These are phyloP conservation scores for Bufotes viridis DNA, from an alignment of 2,797 vertebrate species.

Conservation along the genomic window DNA sequence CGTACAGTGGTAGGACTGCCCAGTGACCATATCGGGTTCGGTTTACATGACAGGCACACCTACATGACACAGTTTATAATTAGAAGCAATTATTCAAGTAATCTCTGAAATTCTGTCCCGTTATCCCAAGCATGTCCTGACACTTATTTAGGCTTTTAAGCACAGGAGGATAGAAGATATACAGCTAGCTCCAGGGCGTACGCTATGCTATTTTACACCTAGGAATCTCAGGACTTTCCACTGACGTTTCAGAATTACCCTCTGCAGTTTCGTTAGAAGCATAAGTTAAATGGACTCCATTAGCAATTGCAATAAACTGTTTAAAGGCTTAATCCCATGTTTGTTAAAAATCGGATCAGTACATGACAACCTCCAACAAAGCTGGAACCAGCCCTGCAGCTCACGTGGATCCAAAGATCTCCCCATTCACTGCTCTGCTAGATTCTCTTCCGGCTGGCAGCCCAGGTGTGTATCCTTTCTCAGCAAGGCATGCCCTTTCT, in stretches of 20 bases:
- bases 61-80: not conserved
- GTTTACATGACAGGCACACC: not conserved
- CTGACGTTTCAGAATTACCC: not conserved
- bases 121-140: conserved; percentile 8
- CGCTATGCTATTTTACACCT: not conserved
- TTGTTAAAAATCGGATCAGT: too few relatives aligned
- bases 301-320: not conserved
- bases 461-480: too few relatives aligned
- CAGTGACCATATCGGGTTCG: not conserved
- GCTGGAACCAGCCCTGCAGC: too few relatives aligned
- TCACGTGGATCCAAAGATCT: too few relatives aligned
- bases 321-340: too few relatives aligned
- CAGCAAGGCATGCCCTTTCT: too few relatives aligned
- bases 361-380: too few relatives aligned
- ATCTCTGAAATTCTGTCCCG: not conserved
- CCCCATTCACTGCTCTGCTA: too few relatives aligned
- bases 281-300: not conserved
- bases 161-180: not conserved
- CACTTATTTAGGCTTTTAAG: not conserved
- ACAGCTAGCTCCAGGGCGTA: not conserved
- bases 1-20: too few relatives aligned
- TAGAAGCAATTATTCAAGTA: not conserved
- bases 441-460: too few relatives aligned
- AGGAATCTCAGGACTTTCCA: conserved; percentile 18
- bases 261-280: not conserved